Base-by-base conservation (phyloP, 2,113 vertebrate species). In the Dendrocopos noguchii region DNA sequence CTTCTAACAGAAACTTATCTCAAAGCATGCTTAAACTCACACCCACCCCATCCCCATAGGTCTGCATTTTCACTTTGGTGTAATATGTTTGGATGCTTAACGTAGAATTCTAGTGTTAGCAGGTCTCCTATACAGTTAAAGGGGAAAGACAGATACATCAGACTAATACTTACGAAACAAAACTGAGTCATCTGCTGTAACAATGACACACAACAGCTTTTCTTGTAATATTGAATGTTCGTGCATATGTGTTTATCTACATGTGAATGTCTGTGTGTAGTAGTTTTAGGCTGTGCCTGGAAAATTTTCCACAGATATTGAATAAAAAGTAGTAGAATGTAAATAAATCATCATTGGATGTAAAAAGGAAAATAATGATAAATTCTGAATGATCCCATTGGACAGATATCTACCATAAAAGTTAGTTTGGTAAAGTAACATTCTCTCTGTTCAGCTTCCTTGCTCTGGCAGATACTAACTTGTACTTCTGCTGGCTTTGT, bases 41-140 rank as follows among this genome's bases (percentile, higher is more conserved):
- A 21, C 31, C 31, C 15, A 28, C 4, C 29, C 15, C 1, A 5
- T 3, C 3, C 0, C 1, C n/a, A 15, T 21, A 53, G 5, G 2
- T 64, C 33, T 67, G 11, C 7, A n/a, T 72, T 22, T 84, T 91
- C 34, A 29, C 18, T 72, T 57, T 57, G 11, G 2, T 25, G 7
- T 63, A 52, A 31, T 75, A 39, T 17, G 13, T 52, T 81, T 56
- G 34, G 9, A 4, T 53, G 17, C 61, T 79, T 63, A 73, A 83
- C 27, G 63, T 21, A 22, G 29, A 88, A 21, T 6, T 80, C 29
- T 31, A 63, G 19, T 79, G 33, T 60, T 63, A 59, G 3, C 17
- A 78, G 3, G 7, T 63, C 15, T 84, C 5, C 12, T 47, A 3
- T 24, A 59, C 6, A 22, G 7, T 64, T 75, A 53, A 44, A 15